Conservation (phyloP, 2,797 vertebrate genomes). For the Sebastes diaconus region DNA sequence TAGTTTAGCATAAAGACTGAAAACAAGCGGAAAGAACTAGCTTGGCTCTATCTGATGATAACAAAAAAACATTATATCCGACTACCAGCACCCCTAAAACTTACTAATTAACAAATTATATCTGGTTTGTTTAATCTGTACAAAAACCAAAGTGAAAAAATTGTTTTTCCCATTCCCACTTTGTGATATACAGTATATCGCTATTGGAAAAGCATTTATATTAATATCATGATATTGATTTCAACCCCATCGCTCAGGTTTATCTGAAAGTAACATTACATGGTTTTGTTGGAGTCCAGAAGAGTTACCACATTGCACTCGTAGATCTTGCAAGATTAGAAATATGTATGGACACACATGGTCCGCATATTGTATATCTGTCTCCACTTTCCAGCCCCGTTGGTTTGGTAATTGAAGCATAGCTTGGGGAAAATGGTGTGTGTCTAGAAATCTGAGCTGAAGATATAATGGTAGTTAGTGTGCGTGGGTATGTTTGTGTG, state of each 20-base stretch:
- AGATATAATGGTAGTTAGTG: constrained; percentile 49
- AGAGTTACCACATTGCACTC: not conserved
- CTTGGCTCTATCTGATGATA: no score
- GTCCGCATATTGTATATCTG: constrained; percentile 32
- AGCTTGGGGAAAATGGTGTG: constrained; percentile 22
- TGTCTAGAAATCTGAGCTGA: constrained; percentile 35
- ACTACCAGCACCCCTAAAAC: not conserved
- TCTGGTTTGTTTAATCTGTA: not conserved
- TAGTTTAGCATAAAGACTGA: no score
- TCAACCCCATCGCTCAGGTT: not conserved
- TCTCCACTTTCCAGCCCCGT: constrained; percentile 32
- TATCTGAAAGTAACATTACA: not conserved
- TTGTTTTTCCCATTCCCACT: not conserved
- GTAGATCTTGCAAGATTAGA: constrained; percentile 15
- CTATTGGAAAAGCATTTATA: not conserved
- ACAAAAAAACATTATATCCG: not conserved
- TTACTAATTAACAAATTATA: not conserved
- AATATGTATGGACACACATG: constrained; percentile 23
- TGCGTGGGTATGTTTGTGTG: constrained; percentile 54
- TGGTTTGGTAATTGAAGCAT: constrained; percentile 47
- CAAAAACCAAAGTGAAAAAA: not conserved
- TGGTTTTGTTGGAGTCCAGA: not conserved
- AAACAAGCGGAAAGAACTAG: no score
- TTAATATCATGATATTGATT: not conserved
- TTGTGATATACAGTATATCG: not conserved